Evolutionary conservation across 2,113 vertebrate species (phyloP).

Genomic region (Spermophilus dauricus): DNA sequence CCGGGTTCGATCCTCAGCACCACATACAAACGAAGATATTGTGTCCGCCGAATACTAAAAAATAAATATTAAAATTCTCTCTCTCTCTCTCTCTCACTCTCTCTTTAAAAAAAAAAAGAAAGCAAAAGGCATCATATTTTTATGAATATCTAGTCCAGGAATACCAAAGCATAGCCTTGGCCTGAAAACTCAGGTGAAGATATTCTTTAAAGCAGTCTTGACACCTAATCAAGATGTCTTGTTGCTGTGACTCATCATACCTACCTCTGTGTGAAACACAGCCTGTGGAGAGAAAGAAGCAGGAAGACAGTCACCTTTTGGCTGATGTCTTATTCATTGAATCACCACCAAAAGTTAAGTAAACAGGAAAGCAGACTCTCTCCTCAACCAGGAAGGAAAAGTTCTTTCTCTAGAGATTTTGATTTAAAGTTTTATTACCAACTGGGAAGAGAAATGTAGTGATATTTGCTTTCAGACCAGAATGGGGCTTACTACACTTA

Average conservation of each 20-base stretch:
- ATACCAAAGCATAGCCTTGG: background rate
- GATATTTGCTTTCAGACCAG: slow-evolving; percentile 65
- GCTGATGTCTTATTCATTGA: slow-evolving; percentile 34
- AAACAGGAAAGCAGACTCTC: slow-evolving; percentile 68
- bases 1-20: too few species aligned
- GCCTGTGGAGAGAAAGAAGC: background rate
- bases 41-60: too few species aligned
- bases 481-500: slow-evolving; percentile 58
- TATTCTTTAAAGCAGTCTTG: background rate
- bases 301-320: background rate
- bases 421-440: slow-evolving; percentile 63
- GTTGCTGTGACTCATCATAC: background rate
- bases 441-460: slow-evolving; percentile 27
- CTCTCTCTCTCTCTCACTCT: too few species aligned
- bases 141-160: background rate
- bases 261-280: background rate
- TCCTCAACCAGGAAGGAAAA: background rate
- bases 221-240: background rate
- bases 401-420: slow-evolving; percentile 58
- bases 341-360: slow-evolving; percentile 62
- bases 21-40: too few species aligned
- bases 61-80: too few species aligned
- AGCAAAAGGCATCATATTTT: background rate
- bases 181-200: background rate
- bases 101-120: too few species aligned